A percentile compares a stretch with the other conserved stretches of the same genome.
phyloP scores from a whole-genome alignment of 2,888 invertebrate genomes.

The Drosophila imparisetae region DNA sequence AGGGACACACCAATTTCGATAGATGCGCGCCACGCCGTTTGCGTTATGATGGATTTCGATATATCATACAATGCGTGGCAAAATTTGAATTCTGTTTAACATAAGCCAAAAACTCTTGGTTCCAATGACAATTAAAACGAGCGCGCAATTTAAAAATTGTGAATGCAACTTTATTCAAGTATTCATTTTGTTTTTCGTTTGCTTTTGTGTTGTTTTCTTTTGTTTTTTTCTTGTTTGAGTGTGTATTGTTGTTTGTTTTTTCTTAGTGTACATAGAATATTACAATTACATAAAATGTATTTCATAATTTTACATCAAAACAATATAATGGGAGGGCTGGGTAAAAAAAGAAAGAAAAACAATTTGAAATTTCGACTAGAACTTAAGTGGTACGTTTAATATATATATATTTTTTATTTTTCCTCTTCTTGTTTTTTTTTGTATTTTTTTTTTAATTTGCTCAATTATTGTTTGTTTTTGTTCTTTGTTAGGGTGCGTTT shows the following conservation, averaged over 20 bases:
- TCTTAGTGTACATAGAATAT: conserved; percentile 76
- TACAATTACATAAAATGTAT: conserved; percentile 75
- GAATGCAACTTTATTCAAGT: conserved; percentile 84
- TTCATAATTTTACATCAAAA: conserved; percentile 80
- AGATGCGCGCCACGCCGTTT: conserved; percentile 5
- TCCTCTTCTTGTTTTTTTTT: conserved; percentile 11
- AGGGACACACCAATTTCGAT: not conserved
- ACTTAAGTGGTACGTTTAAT: conserved; percentile 75
- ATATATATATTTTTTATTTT: conserved; percentile 23
- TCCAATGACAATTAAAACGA: not conserved
- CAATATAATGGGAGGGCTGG: conserved; percentile 55
- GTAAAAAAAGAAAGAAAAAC: conserved; percentile 51
- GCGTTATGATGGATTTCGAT: conserved; percentile 7
- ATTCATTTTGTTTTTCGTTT: conserved; percentile 68
- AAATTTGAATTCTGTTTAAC: not conserved
- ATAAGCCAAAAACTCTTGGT: not conserved
- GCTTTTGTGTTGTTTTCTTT: conserved; percentile 44
- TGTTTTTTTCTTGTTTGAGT: conserved; percentile 36
- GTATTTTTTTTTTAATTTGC: conserved; percentile 8
- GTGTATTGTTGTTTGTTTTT: conserved; percentile 39
- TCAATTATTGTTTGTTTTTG: conserved; percentile 20
- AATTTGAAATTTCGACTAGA: conserved; percentile 83
- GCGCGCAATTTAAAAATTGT: conserved; percentile 76
- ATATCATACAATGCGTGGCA: not conserved
- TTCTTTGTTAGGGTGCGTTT: conserved; percentile 15